Conservation (phyloP, 2,797 vertebrate genomes). For the Brotogeris chrysoptera region DNA sequence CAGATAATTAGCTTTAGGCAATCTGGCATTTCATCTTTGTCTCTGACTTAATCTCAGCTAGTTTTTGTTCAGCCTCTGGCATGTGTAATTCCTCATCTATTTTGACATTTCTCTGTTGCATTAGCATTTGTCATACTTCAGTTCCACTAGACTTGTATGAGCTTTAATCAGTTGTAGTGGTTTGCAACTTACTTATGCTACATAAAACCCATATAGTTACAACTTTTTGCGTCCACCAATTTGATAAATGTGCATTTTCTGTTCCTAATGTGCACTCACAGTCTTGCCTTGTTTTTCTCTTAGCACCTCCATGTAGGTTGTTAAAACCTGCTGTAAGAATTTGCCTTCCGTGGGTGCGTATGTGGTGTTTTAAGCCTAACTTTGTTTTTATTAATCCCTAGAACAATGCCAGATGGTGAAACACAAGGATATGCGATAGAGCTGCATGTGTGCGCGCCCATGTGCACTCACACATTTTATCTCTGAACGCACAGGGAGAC, state of each 20-base stretch:
- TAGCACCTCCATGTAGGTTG: fast-evolving
- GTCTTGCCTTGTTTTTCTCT: neutral
- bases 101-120: slow-evolving; percentile 38
- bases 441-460: neutral
- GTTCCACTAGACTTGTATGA: neutral
- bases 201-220: neutral
- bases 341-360: neutral
- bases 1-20: slow-evolving; percentile 71
- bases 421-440: fast-evolving
- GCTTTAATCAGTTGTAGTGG: neutral
- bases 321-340: neutral
- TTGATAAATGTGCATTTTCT: neutral
- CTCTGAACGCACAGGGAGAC: neutral
- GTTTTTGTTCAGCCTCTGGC: slow-evolving; percentile 11
- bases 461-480: neutral
- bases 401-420: slow-evolving; percentile 8
- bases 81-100: slow-evolving; percentile 37
- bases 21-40: slow-evolving; percentile 75
- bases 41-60: slow-evolving; percentile 50
- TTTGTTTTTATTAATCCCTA: slow-evolving; percentile 22
- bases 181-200: slow-evolving; percentile 22
- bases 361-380: neutral
- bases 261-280: fast-evolving
- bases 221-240: neutral
- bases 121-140: slow-evolving; percentile 39